phyloP scores from a whole-genome alignment of 2,797 vertebrate species.

The Scyliorhinus canicula region DNA sequence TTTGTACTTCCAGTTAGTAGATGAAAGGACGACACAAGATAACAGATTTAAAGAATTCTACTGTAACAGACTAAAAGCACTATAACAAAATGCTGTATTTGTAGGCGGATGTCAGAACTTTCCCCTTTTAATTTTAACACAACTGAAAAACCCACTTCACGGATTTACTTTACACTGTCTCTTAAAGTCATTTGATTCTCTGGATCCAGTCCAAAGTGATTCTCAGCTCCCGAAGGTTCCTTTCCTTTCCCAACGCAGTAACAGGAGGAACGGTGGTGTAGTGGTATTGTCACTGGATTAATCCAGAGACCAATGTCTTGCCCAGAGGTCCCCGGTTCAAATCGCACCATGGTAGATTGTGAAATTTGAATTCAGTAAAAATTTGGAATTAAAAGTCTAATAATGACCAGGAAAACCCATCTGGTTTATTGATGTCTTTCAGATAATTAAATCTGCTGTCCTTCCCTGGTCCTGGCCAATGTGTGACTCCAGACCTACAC shows the following conservation, averaged over 20 bases:
- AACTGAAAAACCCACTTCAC: not conserved
- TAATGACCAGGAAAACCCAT: too few relatives aligned
- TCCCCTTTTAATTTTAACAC: not conserved
- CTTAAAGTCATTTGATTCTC: not conserved
- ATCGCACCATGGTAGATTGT: too few relatives aligned
- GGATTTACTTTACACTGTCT: not conserved
- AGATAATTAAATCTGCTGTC: too few relatives aligned
- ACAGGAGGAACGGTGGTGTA: too few relatives aligned
- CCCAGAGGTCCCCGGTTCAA: too few relatives aligned
- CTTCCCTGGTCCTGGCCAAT: too few relatives aligned
- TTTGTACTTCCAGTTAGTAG: not conserved
- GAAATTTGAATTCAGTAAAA: too few relatives aligned
- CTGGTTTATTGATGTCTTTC: too few relatives aligned
- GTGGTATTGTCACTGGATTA: too few relatives aligned
- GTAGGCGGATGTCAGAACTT: not conserved
- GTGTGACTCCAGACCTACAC: too few relatives aligned
- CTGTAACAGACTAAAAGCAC: not conserved
- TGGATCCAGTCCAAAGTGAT: not conserved
- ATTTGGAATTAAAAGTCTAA: too few relatives aligned
- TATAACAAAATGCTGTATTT: not conserved
- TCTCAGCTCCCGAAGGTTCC: not conserved
- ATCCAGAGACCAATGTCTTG: too few relatives aligned
- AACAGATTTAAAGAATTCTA: not conserved
- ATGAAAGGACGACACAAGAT: not conserved
- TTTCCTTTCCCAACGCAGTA: not conserved